These are phyloP conservation scores for Plagodis dolabraria DNA, from an alignment of 2,888 invertebrate species.

Conservation along the genomic window DNA sequence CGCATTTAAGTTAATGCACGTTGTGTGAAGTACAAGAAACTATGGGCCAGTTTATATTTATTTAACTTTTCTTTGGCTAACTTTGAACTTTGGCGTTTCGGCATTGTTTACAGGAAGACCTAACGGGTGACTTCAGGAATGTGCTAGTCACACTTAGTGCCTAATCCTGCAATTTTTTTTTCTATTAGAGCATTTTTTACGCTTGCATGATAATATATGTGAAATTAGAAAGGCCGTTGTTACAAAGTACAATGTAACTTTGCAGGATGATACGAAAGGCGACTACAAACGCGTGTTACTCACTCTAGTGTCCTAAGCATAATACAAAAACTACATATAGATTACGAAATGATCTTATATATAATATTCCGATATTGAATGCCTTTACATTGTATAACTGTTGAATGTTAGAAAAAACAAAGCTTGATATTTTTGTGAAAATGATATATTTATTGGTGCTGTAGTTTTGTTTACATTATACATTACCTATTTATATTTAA, in stretches of 20 bases:
- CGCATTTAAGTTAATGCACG: constrained; percentile 61
- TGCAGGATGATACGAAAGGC: constrained; percentile 89
- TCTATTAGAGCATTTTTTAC: constrained; percentile 58
- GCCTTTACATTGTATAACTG: constrained; percentile 79
- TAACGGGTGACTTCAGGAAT: constrained; percentile 88
- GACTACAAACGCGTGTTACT: constrained; percentile 89
- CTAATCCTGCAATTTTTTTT: constrained; percentile 74
- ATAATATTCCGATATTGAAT: constrained; percentile 65
- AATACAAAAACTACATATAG: constrained; percentile 46
- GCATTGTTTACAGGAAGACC: constrained; percentile 87
- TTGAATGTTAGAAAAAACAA: constrained; percentile 65
- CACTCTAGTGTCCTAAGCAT: constrained; percentile 78
- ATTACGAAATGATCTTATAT: constrained; percentile 49
- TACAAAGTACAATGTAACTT: constrained; percentile 73
- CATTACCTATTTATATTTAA: constrained; percentile 72
- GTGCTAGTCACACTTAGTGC: constrained; percentile 86
- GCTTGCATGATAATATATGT: constrained; percentile 58
- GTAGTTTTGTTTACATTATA: constrained; percentile 82
- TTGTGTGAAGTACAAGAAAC: constrained; percentile 57
- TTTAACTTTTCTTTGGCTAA: constrained; percentile 49
- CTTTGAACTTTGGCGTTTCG: constrained; percentile 62
- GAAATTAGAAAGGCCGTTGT: constrained; percentile 45
- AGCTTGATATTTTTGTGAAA: constrained; percentile 82
- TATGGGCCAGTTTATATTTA: constrained; percentile 76
- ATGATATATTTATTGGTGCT: constrained; percentile 84